A percentile compares a stretch with the other conserved stretches of the same genome.
Evolutionary conservation across 2,797 vertebrate genomes (phyloP).

Genomic region (Pogonophryne albipinna): DNA sequence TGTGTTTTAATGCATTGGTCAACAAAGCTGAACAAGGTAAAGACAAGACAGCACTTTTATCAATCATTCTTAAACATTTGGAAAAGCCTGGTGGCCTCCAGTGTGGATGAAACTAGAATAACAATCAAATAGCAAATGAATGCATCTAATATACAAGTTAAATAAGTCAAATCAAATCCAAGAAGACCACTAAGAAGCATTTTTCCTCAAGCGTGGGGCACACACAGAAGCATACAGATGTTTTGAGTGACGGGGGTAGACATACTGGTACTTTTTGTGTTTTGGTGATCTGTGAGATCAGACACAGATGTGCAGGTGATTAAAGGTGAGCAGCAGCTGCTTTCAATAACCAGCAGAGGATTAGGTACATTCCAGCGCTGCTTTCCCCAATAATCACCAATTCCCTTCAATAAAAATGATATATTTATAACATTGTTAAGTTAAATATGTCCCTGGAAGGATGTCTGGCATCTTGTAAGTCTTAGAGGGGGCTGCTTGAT

Average conservation of each 20-base stretch:
- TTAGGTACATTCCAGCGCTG: conserved; percentile 32
- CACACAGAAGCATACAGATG: neutral
- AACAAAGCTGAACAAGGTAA: too few relatives aligned
- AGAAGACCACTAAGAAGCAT: neutral
- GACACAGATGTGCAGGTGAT: conserved; percentile 53
- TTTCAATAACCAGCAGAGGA: conserved; percentile 51
- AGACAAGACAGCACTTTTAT: too few relatives aligned
- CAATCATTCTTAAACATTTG: too few relatives aligned
- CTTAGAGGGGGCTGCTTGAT: neutral
- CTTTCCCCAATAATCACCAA: neutral
- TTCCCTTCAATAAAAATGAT: neutral
- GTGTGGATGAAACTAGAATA: neutral
- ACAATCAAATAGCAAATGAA: conserved; percentile 5
- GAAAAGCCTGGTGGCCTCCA: neutral
- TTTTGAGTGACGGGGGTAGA: neutral
- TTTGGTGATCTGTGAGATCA: conserved; percentile 31
- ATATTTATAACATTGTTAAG: neutral
- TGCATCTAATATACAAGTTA: neutral
- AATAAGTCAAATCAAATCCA: neutral
- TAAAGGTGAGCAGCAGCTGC: conserved; percentile 51
- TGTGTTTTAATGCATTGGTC: too few relatives aligned
- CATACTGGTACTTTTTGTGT: conserved; percentile 10
- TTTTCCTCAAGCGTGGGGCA: neutral
- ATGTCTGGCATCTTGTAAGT: neutral
- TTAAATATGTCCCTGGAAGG: neutral